Percentiles rank a stretch among this genome's conserved stretches.
Conservation (phyloP, 2,113 vertebrate genomes). For the Pygoscelis adeliae region DNA sequence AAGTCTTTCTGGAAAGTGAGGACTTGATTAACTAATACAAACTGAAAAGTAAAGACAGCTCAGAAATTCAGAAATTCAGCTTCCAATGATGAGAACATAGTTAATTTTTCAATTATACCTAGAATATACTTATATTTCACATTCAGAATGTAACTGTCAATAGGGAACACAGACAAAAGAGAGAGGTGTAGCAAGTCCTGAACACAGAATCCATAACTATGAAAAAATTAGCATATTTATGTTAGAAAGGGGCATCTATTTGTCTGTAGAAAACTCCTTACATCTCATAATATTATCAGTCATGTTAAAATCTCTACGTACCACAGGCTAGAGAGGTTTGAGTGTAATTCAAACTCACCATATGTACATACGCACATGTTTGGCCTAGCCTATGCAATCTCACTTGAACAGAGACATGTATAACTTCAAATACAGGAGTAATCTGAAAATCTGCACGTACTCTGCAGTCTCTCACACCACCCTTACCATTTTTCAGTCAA, state of each 20-base stretch:
- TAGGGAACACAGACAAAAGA: background rate
- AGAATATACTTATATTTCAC: background rate
- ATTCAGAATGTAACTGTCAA: background rate
- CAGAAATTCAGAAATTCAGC: background rate
- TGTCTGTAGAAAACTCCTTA: background rate
- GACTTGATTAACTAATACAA: background rate
- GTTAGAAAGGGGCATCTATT: background rate
- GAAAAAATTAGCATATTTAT: background rate
- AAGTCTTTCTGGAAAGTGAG: background rate
- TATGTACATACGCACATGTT: fast-evolving
- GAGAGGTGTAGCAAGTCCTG: background rate
- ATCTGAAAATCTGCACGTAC: background rate
- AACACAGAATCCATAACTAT: background rate
- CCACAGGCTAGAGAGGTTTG: background rate
- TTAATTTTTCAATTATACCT: background rate
- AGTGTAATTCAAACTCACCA: background rate
- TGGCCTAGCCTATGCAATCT: background rate
- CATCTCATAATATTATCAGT: background rate
- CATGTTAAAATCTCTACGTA: background rate
- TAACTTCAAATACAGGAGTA: background rate
- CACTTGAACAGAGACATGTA: background rate
- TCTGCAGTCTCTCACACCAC: background rate
- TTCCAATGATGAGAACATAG: background rate
- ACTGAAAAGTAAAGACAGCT: background rate
- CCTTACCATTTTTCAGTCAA: slow-evolving; percentile 95